Percentiles rank a stretch among this genome's conserved stretches.
phyloP scores from a whole-genome alignment of 2,888 invertebrate genomes.

The Lumbricus terrestris region DNA sequence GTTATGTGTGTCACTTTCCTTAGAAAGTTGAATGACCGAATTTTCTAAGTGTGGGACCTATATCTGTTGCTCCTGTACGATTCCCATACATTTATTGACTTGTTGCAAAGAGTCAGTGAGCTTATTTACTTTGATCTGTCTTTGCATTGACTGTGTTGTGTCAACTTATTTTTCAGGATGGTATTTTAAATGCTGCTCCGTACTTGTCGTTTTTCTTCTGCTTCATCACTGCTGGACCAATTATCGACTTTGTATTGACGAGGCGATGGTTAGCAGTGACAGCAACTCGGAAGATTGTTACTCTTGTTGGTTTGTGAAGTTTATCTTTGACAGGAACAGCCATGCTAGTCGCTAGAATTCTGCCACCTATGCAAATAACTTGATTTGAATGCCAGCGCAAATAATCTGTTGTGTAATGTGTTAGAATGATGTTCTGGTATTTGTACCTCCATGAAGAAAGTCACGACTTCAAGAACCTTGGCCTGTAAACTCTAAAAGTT shows the following conservation, averaged over 20 bases:
- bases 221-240: background rate
- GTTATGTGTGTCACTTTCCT: background rate
- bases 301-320: background rate
- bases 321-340: background rate
- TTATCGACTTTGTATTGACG: background rate
- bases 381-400: background rate
- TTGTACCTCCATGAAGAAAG: background rate
- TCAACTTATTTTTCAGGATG: background rate
- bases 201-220: background rate
- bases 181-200: background rate
- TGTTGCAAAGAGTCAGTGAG: background rate
- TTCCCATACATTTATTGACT: background rate
- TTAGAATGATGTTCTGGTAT: background rate
- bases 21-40: background rate
- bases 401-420: background rate
- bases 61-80: background rate
- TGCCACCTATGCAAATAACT: background rate
- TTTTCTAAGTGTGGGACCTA: too few relatives aligned
- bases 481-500: background rate
- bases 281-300: background rate
- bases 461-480: background rate
- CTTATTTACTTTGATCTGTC: background rate
- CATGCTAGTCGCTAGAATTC: background rate
- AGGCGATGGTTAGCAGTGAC: constrained; percentile 8
- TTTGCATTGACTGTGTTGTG: background rate